phyloP scores from a whole-genome alignment of 2,113 vertebrate species.

The Phyllostomus hastatus region DNA sequence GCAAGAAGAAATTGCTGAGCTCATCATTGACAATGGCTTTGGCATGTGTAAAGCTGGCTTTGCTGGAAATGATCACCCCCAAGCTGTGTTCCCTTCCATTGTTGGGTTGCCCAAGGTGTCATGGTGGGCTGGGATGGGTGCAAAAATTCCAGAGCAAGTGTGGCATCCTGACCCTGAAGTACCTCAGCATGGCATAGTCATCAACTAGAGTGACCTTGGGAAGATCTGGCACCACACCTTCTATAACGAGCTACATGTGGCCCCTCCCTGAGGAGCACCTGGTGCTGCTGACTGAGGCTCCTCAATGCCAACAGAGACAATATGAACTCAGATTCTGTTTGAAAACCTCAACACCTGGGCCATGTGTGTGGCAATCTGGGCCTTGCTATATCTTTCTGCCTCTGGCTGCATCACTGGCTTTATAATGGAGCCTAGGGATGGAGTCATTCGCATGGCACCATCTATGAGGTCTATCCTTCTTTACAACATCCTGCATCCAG shows the following conservation, averaged over 20 bases:
- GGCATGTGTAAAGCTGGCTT: not conserved
- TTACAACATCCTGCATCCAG: not conserved
- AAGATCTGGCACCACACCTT: not conserved
- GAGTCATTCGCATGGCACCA: not conserved
- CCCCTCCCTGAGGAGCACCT: not conserved
- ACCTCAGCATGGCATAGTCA: not conserved
- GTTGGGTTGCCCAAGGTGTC: not conserved
- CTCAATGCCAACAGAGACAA: not conserved
- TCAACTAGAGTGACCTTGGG: not conserved
- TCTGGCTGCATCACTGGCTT: not conserved
- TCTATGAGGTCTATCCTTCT: not conserved
- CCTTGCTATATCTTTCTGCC: not conserved
- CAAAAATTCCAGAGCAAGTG: not conserved
- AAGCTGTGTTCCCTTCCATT: not conserved
- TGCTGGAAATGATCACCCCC: not conserved
- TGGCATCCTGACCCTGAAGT: not conserved
- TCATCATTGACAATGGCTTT: not conserved
- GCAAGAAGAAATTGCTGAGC: not conserved
- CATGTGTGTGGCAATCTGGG: not conserved
- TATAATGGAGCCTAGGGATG: not conserved
- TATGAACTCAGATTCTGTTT: not conserved
- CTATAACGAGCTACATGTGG: not conserved
- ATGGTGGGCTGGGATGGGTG: not conserved
- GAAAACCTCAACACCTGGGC: not conserved
- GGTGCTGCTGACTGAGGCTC: not conserved